Evolutionary conservation across 2,113 vertebrate genomes (phyloP), one percentile per base, ranked within the genome.

Genomic region (Sinocyclocheilus anshuiensis): DNA sequence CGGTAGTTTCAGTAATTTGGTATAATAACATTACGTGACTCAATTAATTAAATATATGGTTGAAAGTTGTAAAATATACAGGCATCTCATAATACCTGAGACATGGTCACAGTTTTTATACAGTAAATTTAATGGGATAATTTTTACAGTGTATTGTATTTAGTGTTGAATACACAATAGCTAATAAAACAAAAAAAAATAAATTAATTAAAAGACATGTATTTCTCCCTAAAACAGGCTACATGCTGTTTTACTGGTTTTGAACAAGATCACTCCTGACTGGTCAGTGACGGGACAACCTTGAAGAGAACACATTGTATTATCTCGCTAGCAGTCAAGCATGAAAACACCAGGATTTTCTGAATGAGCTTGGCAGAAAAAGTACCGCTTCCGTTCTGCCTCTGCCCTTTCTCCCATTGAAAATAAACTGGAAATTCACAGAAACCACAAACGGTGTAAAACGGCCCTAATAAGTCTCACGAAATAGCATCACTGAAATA

Each of bases 311-410:
- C 9, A 26, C 4, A 13, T 65, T 26, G 26, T 26, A 26, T 26
- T 26, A 26, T 26, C 24, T 65, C 10, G 1, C 33, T 71, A 39
- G 67, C 67, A 39, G 16, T 22, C 33, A 20, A 20, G 33, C 12
- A 71, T 10, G 29, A 9, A 69, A 69, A 69, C 65, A 20, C 67
- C 29, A 71, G 33, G 69, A 72, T 39, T 72, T 72, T 72, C 69
- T 72, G 36, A 9, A n/a, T 4, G 10, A 74, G 39, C 22, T 1
- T 15, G 2, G 63, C 26, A 67, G 8, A 42, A 65, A 26, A 12
- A 6, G 29, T 9, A 10, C 67, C 16, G 33, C 33, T 18, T 48
- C 45, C 45, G 0, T 48, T 12, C 45, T 48, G 45, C 45, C 45
- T 48, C 45, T 48, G 11, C 45, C 11, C 45, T 48, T 3, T 74